Conservation (phyloP, 2,113 vertebrate species). For the Castor canadensis region DNA sequence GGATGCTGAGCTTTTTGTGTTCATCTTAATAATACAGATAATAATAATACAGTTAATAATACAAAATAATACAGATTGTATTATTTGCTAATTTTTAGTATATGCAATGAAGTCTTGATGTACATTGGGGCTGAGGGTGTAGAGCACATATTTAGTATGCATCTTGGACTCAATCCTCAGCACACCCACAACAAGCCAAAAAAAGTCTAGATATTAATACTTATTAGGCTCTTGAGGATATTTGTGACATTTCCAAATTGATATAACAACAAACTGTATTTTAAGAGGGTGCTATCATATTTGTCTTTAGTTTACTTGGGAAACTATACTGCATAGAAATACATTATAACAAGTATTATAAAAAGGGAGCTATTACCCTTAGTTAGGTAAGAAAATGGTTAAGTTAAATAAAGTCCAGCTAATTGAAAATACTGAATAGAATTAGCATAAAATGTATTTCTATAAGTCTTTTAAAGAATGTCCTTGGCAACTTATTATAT, state of each 20-base stretch:
- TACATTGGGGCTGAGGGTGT: not conserved
- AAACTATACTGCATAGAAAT: conserved; percentile 32
- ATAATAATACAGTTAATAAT: no score
- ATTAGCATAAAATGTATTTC: conserved; percentile 19
- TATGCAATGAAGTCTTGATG: not conserved
- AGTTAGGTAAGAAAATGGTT: not conserved
- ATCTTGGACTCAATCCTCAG: not conserved
- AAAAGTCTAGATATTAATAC: not conserved
- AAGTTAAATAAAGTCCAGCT: conserved; percentile 33
- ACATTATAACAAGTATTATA: not conserved
- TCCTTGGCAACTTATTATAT: not conserved
- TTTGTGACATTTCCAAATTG: not conserved
- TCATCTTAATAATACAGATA: not conserved
- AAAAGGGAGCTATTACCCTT: not conserved
- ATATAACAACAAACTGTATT: not conserved
- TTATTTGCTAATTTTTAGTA: not conserved
- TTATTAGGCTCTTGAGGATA: not conserved
- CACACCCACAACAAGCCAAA: not conserved
- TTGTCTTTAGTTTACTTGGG: not conserved
- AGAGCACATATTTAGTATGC: not conserved
- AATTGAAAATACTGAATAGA: conserved; percentile 30
- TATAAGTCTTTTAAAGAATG: not conserved
- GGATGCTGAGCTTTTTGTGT: not conserved
- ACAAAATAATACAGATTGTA: not conserved
- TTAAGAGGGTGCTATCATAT: not conserved